Conservation (phyloP, 2,113 vertebrate genomes). For the Mungos mungo region DNA sequence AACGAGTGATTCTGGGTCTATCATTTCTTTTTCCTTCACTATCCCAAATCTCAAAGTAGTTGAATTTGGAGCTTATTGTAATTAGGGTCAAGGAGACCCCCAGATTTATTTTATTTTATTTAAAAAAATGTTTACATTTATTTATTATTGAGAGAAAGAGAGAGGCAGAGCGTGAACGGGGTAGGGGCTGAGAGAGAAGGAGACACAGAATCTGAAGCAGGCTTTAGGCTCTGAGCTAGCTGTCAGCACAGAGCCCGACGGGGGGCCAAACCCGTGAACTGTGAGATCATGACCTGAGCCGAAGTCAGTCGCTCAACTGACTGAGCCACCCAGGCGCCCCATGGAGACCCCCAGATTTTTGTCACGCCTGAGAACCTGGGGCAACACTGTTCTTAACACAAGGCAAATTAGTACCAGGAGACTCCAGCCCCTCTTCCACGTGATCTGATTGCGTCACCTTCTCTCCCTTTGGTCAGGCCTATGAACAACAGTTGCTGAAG, state of each 20-base stretch:
- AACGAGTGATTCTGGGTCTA: background rate
- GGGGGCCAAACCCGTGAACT: no score
- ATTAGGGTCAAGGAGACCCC: background rate
- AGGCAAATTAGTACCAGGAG: background rate
- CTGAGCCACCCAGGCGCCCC: no score
- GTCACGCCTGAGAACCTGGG: background rate
- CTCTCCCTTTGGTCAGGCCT: background rate
- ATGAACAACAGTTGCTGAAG: conserved; percentile 38
- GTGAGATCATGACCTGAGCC: no score
- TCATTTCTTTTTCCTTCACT: background rate
- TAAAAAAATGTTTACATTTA: no score
- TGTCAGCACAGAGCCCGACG: no score
- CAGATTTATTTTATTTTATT: background rate
- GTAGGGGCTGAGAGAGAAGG: no score
- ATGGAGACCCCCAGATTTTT: background rate
- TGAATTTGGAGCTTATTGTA: background rate
- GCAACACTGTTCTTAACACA: background rate
- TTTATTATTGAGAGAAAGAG: no score
- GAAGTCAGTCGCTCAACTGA: no score
- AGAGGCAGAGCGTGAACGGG: no score
- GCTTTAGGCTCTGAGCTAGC: no score
- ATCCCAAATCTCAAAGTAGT: background rate
- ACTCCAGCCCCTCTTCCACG: background rate
- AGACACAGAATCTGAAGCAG: no score
- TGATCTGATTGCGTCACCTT: background rate